These are phyloP conservation scores for Nemapogon koenigi DNA, from an alignment of 2,888 invertebrate genomes.

Conservation along the genomic window DNA sequence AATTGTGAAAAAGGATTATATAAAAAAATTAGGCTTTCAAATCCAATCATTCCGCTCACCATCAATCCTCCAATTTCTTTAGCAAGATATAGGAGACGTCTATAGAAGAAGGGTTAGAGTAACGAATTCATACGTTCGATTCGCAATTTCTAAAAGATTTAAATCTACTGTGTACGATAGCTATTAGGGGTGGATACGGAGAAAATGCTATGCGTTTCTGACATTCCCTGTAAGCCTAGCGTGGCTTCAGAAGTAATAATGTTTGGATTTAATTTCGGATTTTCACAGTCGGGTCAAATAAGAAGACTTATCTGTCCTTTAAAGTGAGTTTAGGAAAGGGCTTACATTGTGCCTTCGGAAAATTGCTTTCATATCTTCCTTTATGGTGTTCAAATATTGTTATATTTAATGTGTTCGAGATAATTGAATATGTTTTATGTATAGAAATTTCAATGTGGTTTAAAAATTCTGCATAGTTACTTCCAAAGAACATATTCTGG, in stretches of 20 bases:
- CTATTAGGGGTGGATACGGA: constrained; percentile 19
- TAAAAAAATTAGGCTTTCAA: constrained; percentile 3
- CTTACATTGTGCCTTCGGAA: constrained; percentile 4
- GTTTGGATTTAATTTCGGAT: constrained; percentile 36
- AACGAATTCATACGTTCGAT: constrained; percentile 27
- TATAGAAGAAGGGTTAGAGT: constrained; percentile 13
- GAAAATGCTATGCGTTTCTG: constrained; percentile 24
- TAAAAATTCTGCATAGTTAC: no score
- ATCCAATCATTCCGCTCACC: constrained; percentile 25
- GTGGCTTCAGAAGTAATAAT: constrained; percentile 35
- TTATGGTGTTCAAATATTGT: no score
- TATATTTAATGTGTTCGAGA: no score
- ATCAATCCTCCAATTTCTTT: constrained; percentile 33
- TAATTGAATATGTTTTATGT: no score
- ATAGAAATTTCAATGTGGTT: no score
- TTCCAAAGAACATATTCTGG: no score
- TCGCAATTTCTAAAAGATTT: constrained; percentile 35
- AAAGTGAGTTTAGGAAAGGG: constrained; percentile 5
- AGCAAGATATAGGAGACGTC: no score
- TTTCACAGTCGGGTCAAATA: constrained; percentile 11
- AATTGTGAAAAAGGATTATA: constrained; percentile 2
- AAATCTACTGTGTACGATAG: constrained; percentile 28
- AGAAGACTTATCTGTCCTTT: constrained; percentile 9
- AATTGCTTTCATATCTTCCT: constrained; percentile 1
- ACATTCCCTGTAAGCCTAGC: not conserved